Conservation (phyloP, 2,888 invertebrate genomes). For the Chaitophorus viminalis region DNA sequence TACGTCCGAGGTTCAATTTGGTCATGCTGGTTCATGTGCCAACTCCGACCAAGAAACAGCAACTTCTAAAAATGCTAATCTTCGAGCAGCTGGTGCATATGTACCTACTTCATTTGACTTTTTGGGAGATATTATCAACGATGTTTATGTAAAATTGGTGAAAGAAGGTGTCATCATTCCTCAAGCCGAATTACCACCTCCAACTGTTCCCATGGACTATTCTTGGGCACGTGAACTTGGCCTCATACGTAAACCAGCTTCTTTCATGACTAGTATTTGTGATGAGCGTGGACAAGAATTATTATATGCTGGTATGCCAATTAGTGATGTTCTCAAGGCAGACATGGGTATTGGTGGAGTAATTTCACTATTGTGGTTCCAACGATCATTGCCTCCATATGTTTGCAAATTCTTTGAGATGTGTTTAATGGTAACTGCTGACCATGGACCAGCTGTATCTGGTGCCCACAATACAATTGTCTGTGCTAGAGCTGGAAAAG, state of each 20-base stretch:
- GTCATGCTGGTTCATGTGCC: conserved; percentile 98
- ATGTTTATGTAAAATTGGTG: conserved; percentile 81
- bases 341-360: conserved; percentile 98
- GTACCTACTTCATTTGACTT: conserved; percentile 95
- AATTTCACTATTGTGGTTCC: conserved; percentile 97
- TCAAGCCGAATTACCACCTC: conserved; percentile 92
- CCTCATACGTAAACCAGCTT: conserved; percentile 97
- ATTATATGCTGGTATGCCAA: conserved; percentile 92
- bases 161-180: conserved; percentile 84
- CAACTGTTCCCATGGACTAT: conserved; percentile 99
- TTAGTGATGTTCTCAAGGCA: conserved; percentile 82
- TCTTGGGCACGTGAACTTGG: conserved; percentile 98
- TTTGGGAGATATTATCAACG: conserved; percentile 81
- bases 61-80: conserved; percentile 86
- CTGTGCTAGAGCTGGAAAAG: conserved; percentile 96
- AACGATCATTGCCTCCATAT: conserved; percentile 91
- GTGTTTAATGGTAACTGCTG: conserved; percentile 98
- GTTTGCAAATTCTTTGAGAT: conserved; percentile 98
- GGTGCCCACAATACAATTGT: conserved; percentile 99
- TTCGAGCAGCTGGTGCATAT: conserved; percentile 83
- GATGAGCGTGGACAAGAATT: conserved; percentile 98
- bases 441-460: conserved; percentile 98
- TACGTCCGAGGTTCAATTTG: conserved; percentile 93
- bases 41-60: conserved; percentile 95
- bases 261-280: conserved; percentile 99